phyloP scores from a whole-genome alignment of 2,113 vertebrate genomes.

The Rutilus rutilus region DNA sequence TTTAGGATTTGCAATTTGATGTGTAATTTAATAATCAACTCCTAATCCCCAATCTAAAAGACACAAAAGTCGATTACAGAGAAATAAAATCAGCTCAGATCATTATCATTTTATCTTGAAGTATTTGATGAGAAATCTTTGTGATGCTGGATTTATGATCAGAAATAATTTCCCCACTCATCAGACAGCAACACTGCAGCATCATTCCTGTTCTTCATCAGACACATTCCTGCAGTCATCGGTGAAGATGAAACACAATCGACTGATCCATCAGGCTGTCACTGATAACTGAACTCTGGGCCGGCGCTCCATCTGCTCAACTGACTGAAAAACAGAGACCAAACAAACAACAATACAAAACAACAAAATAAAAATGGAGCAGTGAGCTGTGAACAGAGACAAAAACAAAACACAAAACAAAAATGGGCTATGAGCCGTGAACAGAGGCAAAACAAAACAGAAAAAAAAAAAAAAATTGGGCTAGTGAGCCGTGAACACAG shows the following conservation, averaged over 20 bases:
- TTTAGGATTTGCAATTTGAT: neutral
- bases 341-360: no score
- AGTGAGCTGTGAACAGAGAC: no score
- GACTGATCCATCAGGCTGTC: slow-evolving; percentile 84
- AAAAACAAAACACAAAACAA: no score
- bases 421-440: no score
- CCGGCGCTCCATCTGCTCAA: slow-evolving; percentile 78
- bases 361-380: no score
- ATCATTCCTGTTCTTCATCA: slow-evolving; percentile 78
- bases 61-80: neutral
- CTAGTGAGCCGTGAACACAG: no score
- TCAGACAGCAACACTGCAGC: neutral
- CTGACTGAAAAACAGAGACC: slow-evolving; percentile 67
- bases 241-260: slow-evolving; percentile 79
- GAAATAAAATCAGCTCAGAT: neutral
- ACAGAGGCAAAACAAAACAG: no score
- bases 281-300: slow-evolving; percentile 77
- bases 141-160: neutral
- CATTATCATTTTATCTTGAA: neutral
- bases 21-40: neutral
- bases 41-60: neutral
- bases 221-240: slow-evolving; percentile 84
- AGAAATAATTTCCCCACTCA: neutral
- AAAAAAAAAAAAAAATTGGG: accelerated
- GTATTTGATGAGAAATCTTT: neutral